Evolutionary conservation across 1,140 invertebrate genomes (phyloP), one percentile per base, ranked within the genome.

Genomic region (Chionoecetes opilio): DNA sequence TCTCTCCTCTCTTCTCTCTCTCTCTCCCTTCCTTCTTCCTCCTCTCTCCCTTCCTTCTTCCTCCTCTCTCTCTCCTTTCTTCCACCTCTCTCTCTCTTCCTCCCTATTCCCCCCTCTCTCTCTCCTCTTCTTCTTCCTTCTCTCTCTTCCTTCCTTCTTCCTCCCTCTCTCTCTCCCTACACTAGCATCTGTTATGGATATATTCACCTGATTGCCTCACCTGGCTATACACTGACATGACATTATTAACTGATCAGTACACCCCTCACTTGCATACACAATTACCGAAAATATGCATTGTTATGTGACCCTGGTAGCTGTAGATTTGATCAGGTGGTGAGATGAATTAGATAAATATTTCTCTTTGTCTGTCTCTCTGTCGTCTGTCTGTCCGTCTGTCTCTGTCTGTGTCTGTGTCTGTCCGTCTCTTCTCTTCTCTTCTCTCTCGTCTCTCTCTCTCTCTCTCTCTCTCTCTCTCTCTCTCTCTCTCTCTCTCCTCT

Each of bases 391-490:
- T n/a, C n/a, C n/a, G n/a, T 85, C 82, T 85, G 6, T 85, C 82
- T 85, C 82, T 85, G 6, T 85, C 82, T 85, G 6, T 85, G 6
- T 85, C 82, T 85, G 6, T 85, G 6, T 85, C 82, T 85, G 6
- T 85, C 82, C 26, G 6, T 85, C 82, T 85, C 82, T 85, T 26
- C 26, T 26, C 26, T 26, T 85, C 82, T 85, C 82, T 46, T 14
- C 14, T 14, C 14, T 14, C 14, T 26, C 26, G 6, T 85, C 82
- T 85, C 82, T 85, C 82, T 85, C 82, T 85, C 82, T 85, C 82
- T 85, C 82, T 29, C n/a, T 29, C 32, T 34, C 32, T 85, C 82
- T 85, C 82, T 85, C 82, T 85, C 82, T 85, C 82, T 85, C 82
- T 29, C 32, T 85, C n/a, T 85, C 82, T 85, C 32, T 85, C 82